Evolutionary conservation across 2,888 invertebrate species (phyloP).

Genomic region (Lasioglossum calceatum): DNA sequence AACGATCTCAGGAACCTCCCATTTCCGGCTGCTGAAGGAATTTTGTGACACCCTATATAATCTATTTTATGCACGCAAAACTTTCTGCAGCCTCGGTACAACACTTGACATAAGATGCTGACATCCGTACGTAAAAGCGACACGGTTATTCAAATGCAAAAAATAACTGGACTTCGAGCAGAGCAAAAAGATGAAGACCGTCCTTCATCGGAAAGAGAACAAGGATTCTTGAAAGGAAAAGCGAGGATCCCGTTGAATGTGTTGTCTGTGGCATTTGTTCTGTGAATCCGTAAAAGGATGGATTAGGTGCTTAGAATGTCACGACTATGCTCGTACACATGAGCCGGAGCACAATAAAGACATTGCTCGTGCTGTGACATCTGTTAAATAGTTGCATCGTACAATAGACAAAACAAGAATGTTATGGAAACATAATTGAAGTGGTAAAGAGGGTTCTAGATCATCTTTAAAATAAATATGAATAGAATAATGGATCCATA

Average conservation of each 20-base stretch:
- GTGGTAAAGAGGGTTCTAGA: background rate
- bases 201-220: background rate
- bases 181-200: background rate
- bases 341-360: background rate
- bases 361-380: background rate
- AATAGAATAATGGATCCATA: background rate
- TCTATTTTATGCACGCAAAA: background rate
- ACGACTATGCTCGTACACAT: background rate
- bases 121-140: background rate
- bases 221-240: constrained; percentile 7
- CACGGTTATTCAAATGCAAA: background rate
- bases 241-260: background rate
- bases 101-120: background rate
- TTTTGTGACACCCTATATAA: background rate
- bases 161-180: background rate
- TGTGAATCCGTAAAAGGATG: constrained; percentile 3
- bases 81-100: background rate
- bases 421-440: background rate
- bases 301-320: constrained; percentile 9
- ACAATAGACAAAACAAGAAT: background rate
- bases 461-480: background rate
- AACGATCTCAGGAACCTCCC: too few species aligned
- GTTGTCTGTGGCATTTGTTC: background rate
- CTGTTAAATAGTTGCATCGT: background rate
- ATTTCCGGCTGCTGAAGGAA: too few species aligned